A percentile compares a stretch with the other conserved stretches of the same genome.
phyloP scores from a whole-genome alignment of 35 echinoderm and acorn worm genomes.

The Eucidaris tribuloides region DNA sequence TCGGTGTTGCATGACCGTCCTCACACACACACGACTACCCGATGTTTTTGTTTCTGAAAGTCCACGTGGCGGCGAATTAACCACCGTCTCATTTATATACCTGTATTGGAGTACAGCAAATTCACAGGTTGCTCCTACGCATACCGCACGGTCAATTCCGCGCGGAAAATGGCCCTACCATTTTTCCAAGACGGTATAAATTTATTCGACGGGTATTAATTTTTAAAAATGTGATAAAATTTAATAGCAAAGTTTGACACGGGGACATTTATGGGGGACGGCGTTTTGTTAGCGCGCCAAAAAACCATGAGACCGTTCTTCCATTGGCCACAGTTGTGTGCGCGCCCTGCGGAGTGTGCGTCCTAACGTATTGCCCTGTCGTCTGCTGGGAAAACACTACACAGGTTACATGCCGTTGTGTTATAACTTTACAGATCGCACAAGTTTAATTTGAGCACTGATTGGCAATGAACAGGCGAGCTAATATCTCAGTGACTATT shows the following conservation, averaged over 20 bases:
- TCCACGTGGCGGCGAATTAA: conserved; percentile 23
- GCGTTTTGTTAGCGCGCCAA: conserved; percentile 1
- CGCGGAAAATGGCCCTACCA: background rate
- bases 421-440: background rate
- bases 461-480: background rate
- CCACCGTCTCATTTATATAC: background rate
- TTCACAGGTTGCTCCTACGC: conserved; percentile 16
- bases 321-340: background rate
- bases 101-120: background rate
- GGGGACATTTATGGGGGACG: conserved; percentile 19
- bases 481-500: background rate
- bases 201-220: conserved; percentile 38
- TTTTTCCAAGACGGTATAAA: conserved; percentile 16
- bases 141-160: conserved; percentile 6
- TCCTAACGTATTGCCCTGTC: background rate
- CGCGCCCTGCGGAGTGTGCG: conserved; percentile 11
- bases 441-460: background rate
- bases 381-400: background rate
- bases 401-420: background rate
- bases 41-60: background rate
- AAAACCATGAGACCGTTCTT: background rate
- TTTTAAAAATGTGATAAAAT: conserved; percentile 42
- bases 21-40: background rate
- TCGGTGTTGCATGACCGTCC: background rate
- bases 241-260: conserved; percentile 41